Percentiles rank a stretch among this genome's conserved stretches.
phyloP scores from a whole-genome alignment of 2,797 vertebrate genomes.

The Microctenopoma stevenorrisi region DNA sequence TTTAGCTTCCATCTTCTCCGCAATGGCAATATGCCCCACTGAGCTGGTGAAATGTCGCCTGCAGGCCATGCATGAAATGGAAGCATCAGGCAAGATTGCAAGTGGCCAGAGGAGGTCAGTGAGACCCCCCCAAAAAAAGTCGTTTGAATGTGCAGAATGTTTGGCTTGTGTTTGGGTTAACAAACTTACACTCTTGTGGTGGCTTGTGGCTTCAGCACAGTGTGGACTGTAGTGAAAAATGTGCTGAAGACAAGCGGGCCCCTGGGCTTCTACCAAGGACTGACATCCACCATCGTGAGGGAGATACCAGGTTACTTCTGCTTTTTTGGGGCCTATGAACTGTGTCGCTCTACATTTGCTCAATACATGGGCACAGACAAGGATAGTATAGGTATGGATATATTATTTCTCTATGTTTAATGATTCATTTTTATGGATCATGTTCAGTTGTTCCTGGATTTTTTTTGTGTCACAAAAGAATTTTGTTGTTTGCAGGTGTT shows the following conservation, averaged over 20 bases:
- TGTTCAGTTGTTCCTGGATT: neutral
- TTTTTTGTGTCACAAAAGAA: neutral
- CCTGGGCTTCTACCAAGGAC: slow-evolving; percentile 90
- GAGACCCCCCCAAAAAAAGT: neutral
- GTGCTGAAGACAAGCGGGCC: slow-evolving; percentile 88
- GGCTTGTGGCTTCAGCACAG: slow-evolving; percentile 80
- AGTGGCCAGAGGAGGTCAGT: slow-evolving; percentile 84
- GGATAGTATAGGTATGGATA: slow-evolving; percentile 87
- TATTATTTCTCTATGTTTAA: neutral
- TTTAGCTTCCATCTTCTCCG: slow-evolving; percentile 91
- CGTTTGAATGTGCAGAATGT: slow-evolving; percentile 25
- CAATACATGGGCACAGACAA: slow-evolving; percentile 85
- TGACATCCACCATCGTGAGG: slow-evolving; percentile 88
- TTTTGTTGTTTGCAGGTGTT: slow-evolving; percentile 79
- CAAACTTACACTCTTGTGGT: neutral
- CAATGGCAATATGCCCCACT: slow-evolving; percentile 90
- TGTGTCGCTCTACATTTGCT: slow-evolving; percentile 89
- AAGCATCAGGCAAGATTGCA: slow-evolving; percentile 85
- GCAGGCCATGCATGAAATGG: slow-evolving; percentile 95
- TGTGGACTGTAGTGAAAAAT: slow-evolving; percentile 89
- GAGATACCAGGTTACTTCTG: slow-evolving; percentile 96
- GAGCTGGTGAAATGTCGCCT: slow-evolving; percentile 95
- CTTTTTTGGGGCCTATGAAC: slow-evolving; percentile 94
- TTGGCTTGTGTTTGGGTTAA: neutral
- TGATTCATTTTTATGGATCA: neutral